Conservation (phyloP, 2,888 invertebrate genomes). For the Oscheius myriophilus region DNA sequence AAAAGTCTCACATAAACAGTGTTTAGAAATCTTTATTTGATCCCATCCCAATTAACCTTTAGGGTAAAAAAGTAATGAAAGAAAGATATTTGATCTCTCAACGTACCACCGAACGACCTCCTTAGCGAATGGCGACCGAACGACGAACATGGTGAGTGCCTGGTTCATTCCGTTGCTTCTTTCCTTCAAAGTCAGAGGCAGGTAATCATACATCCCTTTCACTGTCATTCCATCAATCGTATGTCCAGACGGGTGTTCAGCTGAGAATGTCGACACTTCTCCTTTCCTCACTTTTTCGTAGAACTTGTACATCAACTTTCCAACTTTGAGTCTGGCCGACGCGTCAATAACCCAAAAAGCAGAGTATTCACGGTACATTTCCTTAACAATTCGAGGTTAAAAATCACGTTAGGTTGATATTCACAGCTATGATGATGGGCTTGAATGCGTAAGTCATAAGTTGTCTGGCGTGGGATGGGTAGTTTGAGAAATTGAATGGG, state of each 20-base stretch:
- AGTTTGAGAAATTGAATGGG: constrained; percentile 13
- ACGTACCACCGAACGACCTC: constrained; percentile 18
- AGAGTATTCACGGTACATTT: constrained; percentile 21
- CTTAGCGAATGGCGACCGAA: constrained; percentile 5
- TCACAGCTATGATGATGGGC: constrained; percentile 21
- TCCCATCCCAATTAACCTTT: no score
- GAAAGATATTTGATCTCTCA: background rate
- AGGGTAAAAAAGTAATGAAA: no score
- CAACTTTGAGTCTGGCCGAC: constrained; percentile 4
- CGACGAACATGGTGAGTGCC: constrained; percentile 26
- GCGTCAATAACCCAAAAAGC: constrained; percentile 25
- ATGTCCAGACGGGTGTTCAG: constrained; percentile 25
- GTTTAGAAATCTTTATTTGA: background rate
- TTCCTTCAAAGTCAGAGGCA: constrained; percentile 10
- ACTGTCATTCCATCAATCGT: constrained; percentile 3
- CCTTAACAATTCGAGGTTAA: background rate
- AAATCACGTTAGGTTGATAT: background rate
- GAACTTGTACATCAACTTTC: constrained; percentile 8
- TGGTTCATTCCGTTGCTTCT: constrained; percentile 17
- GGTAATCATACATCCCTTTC: constrained; percentile 12
- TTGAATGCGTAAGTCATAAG: constrained; percentile 25
- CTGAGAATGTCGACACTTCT: constrained; percentile 8
- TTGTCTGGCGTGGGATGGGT: constrained; percentile 1
- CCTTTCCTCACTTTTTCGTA: constrained; percentile 16
- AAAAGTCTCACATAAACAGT: background rate